Conservation (phyloP, 2,888 invertebrate species). For the Drosophila imparisetae region DNA sequence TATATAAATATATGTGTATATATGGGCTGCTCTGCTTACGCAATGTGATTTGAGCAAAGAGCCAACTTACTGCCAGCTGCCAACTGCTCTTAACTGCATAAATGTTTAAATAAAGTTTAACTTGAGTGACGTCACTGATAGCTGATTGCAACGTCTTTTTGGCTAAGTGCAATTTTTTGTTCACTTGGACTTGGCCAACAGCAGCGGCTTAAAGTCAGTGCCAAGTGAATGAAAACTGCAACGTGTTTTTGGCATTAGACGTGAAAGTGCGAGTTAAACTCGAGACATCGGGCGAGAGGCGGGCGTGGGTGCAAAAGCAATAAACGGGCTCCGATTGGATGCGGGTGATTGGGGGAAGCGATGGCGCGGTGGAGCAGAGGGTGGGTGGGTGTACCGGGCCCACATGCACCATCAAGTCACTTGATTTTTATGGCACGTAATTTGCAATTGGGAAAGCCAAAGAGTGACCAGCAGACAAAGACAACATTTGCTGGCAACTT, state of each 20-base stretch:
- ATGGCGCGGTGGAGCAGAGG: background rate
- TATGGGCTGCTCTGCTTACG: slow-evolving; percentile 68
- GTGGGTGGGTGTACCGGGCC: slow-evolving; percentile 42
- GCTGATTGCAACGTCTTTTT: slow-evolving; percentile 18
- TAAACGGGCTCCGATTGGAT: slow-evolving; percentile 7
- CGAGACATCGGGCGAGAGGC: slow-evolving; percentile 24
- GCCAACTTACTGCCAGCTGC: background rate
- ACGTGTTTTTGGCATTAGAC: slow-evolving; percentile 82
- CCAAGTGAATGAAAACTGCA: slow-evolving; percentile 79
- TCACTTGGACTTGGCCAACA: slow-evolving; percentile 81
- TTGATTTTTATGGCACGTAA: slow-evolving; percentile 78
- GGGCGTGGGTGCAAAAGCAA: slow-evolving; percentile 39
- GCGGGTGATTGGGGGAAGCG: background rate
- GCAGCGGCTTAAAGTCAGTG: slow-evolving; percentile 74
- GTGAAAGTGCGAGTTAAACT: slow-evolving; percentile 79
- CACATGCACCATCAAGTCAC: slow-evolving; percentile 63
- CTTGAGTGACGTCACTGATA: slow-evolving; percentile 71
- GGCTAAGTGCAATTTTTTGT: slow-evolving; percentile 49
- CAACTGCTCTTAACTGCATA: slow-evolving; percentile 4
- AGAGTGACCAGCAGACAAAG: slow-evolving; percentile 51
- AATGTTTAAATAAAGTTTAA: background rate
- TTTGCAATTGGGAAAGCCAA: slow-evolving; percentile 73
- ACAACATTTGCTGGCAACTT: slow-evolving; percentile 71
- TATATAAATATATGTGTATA: slow-evolving; percentile 1
- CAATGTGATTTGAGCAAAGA: slow-evolving; percentile 36